Evolutionary conservation across 2,113 vertebrate genomes (phyloP).

Genomic region (Panthera tigris): DNA sequence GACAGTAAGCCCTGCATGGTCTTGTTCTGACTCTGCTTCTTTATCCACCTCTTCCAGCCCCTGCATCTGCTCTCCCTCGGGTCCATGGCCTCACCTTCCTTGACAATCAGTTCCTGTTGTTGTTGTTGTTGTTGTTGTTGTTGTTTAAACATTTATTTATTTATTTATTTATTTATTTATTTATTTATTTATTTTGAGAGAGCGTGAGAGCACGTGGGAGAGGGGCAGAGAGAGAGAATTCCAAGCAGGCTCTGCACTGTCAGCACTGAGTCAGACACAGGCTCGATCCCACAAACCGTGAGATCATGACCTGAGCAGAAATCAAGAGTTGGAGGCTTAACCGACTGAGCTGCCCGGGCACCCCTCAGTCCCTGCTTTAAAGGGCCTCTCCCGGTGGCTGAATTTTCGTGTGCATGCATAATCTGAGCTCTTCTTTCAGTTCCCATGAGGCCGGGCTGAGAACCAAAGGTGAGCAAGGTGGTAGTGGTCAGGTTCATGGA

Average conservation of each 20-base stretch:
- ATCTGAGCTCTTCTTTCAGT: background rate
- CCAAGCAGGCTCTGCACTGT: too few species aligned
- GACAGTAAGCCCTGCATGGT: background rate
- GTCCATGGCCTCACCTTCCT: background rate
- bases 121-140: too few species aligned
- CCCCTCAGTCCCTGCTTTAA: background rate
- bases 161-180: too few species aligned
- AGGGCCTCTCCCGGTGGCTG: background rate
- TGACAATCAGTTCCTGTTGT: background rate
- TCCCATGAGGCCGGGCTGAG: background rate
- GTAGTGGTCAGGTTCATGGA: background rate
- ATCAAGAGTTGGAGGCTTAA: too few species aligned
- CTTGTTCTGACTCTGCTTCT: background rate
- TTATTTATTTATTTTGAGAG: too few species aligned
- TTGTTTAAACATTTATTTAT: too few species aligned
- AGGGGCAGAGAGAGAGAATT: too few species aligned
- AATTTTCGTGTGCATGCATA: background rate
- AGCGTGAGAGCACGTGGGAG: too few species aligned
- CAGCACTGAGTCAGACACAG: too few species aligned
- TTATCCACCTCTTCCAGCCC: background rate
- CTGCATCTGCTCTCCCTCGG: background rate
- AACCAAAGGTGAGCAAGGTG: background rate
- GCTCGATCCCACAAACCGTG: too few species aligned
- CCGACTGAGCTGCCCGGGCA: too few species aligned
- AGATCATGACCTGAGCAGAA: too few species aligned